phyloP scores from a whole-genome alignment of 2,888 invertebrate genomes.

The Coleophora deauratella region DNA sequence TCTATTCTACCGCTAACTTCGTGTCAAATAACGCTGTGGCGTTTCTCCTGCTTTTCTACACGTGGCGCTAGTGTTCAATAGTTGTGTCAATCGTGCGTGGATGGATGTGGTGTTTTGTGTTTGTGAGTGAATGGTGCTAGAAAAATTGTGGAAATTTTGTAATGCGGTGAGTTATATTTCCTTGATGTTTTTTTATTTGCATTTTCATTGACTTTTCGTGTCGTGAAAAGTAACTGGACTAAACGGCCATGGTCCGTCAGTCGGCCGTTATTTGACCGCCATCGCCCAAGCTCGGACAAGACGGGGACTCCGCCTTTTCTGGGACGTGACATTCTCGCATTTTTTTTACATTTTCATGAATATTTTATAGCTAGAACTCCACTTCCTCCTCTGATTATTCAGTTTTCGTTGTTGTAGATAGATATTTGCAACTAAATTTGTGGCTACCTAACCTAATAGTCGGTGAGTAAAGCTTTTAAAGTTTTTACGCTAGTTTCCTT shows the following conservation, averaged over 20 bases:
- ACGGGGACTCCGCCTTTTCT: conserved; percentile 54
- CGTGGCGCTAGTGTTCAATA: conserved; percentile 38
- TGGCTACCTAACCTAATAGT: conserved; percentile 26
- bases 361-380: conserved; percentile 12
- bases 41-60: no score
- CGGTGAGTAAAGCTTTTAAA: conserved; percentile 7
- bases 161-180: conserved; percentile 56
- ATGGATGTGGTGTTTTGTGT: conserved; percentile 60
- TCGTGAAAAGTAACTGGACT: conserved; percentile 1
- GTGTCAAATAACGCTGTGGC: no score
- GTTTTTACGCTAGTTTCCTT: neutral
- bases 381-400: conserved; percentile 5
- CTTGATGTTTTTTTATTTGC: neutral
- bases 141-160: conserved; percentile 48
- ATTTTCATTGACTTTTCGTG: no score
- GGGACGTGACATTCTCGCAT: conserved; percentile 31
- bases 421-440: no score
- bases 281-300: conserved; percentile 58
- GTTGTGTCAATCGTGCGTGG: conserved; percentile 16
- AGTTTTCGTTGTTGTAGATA: conserved; percentile 8
- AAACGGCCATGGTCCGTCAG: conserved; percentile 22
- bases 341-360: conserved; percentile 11
- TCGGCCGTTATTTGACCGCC: conserved; percentile 70
- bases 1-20: no score
- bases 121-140: conserved; percentile 57